Evolutionary conservation across 2,113 vertebrate genomes (phyloP), one percentile per base, ranked within the genome.

Genomic region (Pygoscelis adeliae): DNA sequence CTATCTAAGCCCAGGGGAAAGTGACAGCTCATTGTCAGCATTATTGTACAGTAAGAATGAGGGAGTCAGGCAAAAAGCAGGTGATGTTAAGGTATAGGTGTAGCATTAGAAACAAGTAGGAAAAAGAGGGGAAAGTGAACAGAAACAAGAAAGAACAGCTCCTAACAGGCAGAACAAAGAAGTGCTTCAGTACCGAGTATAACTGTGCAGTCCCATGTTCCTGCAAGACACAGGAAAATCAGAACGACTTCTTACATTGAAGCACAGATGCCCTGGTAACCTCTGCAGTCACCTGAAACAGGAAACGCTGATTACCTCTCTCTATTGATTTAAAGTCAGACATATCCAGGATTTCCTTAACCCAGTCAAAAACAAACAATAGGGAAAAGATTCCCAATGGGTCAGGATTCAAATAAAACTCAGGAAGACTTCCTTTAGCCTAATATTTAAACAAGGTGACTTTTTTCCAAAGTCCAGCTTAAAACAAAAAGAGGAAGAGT

Each of bases 191-290:
- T 73, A 46, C 4, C 4, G 25, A 65, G 12, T 29, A 21, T 23
- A 91, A 58, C 40, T 27, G 19, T 13, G 25, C 15, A 83, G 46
- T 47, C 53, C 47, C 15, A 4, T 5, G 13, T 21, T 87, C 61
- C 73, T 87, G 80, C 11, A 89, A 49, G 25, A 76, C 49, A 58
- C 0, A 2, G 40, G 49, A 82, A 84, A 84, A 94, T 61, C 1
- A 0, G 30, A 89, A 61, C 2, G 2, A 25, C 40, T 19, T 10
- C 8, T 9, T 18, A 58, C 22, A 46, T 5, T 1, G 12, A 80
- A 90, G 53, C 52, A 83, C 23, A 83, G 36, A 63, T 40, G 61
- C 5, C 38, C 32, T 0, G 0, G 80, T 40, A 95, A 86, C 55
- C 83, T 23, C 23, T 67, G 52, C 52, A 44, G 66, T 42, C 58